phyloP scores from a whole-genome alignment of 2,888 invertebrate species.

The Scrobipalpa costella region DNA sequence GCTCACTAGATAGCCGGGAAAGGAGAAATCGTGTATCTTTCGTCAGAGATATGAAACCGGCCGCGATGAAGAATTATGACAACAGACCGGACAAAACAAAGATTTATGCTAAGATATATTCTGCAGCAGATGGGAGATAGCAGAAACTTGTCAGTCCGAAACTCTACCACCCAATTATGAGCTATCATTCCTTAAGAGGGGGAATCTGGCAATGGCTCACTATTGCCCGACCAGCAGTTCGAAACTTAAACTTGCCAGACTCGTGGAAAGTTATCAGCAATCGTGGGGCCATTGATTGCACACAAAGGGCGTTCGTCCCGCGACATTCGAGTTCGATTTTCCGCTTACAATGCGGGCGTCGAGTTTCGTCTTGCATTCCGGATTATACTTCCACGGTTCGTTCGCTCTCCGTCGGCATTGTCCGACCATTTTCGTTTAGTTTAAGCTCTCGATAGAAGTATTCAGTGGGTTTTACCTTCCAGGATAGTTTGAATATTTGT shows the following conservation, averaged over 20 bases:
- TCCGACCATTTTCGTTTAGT: conserved; percentile 48
- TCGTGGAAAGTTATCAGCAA: conserved; percentile 64
- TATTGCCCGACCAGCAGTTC: conserved; percentile 45
- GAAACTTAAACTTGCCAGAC: conserved; percentile 63
- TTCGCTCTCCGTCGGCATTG: conserved; percentile 55
- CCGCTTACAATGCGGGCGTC: conserved; percentile 69
- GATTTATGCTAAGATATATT: not conserved
- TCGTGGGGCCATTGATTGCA: conserved; percentile 75
- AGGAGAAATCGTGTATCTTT: conserved; percentile 9
- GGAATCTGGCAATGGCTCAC: conserved; percentile 40
- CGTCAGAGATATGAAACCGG: conserved; percentile 13
- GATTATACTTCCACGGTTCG: conserved; percentile 65
- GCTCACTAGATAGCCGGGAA: conserved; percentile 7
- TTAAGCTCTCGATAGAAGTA: conserved; percentile 32
- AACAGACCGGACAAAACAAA: not conserved
- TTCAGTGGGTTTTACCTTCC: conserved; percentile 17
- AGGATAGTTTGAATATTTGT: not conserved
- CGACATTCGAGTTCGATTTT: conserved; percentile 75
- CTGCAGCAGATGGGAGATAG: not conserved
- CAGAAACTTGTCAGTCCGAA: conserved; percentile 4
- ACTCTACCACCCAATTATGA: conserved; percentile 6
- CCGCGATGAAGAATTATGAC: conserved; percentile 5
- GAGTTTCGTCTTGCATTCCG: conserved; percentile 72
- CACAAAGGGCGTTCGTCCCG: conserved; percentile 73
- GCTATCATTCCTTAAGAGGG: conserved; percentile 16